These are phyloP conservation scores for Cephus runcator DNA, from an alignment of 2,888 invertebrate genomes.

Conservation along the genomic window DNA sequence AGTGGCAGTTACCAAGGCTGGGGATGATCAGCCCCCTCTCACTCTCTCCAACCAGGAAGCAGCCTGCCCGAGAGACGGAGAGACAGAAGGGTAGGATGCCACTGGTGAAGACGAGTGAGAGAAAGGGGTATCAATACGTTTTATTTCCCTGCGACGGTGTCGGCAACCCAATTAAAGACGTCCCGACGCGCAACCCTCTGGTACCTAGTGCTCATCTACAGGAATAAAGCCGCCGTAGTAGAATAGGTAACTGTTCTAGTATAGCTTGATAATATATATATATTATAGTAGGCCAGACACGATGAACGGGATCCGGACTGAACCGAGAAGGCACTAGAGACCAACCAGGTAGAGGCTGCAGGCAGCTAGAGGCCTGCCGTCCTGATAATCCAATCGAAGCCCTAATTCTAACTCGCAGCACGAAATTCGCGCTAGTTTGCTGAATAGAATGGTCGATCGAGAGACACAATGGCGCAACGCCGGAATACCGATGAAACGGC, in stretches of 20 bases:
- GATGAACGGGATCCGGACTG: not conserved
- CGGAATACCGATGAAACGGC: slow-evolving; percentile 47
- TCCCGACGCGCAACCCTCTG: slow-evolving; percentile 51
- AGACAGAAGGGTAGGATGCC: slow-evolving; percentile 20
- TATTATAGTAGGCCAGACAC: not conserved
- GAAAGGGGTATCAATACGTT: slow-evolving; percentile 45
- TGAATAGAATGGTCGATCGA: slow-evolving; percentile 57
- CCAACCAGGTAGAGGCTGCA: slow-evolving; percentile 30
- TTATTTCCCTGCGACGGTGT: slow-evolving; percentile 54
- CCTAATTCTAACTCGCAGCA: slow-evolving; percentile 63
- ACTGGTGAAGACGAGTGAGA: slow-evolving; percentile 14
- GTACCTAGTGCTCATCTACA: not conserved
- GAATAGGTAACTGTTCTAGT: not conserved
- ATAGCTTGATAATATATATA: not conserved
- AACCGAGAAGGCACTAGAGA: slow-evolving; percentile 45
- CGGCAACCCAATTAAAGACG: slow-evolving; percentile 65
- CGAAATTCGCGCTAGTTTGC: slow-evolving; percentile 63
- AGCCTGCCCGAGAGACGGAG: slow-evolving; percentile 19
- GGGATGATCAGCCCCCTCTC: not conserved
- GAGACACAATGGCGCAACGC: slow-evolving; percentile 53
- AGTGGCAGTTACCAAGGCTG: not conserved
- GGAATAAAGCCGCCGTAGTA: not conserved
- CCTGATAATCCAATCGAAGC: slow-evolving; percentile 64
- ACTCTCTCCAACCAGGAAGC: not conserved
- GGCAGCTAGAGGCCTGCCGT: slow-evolving; percentile 30